Percentiles rank a stretch among this genome's conserved stretches.
Conservation (phyloP, 2,113 vertebrate species). For the Indri indri region DNA sequence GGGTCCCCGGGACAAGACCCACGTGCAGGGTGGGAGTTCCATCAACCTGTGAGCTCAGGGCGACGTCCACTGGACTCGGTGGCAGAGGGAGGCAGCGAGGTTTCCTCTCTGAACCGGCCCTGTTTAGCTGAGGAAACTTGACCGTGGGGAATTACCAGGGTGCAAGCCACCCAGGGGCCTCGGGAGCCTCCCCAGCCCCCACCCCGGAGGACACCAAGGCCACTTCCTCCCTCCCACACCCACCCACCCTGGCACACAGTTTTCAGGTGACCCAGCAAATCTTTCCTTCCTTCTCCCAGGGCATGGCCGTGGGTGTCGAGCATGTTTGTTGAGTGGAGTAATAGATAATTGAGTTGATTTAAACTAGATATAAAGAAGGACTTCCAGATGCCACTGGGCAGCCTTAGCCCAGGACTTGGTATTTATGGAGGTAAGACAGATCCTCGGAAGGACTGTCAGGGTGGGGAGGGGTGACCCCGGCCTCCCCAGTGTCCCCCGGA, state of each 20-base stretch:
- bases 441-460: background rate
- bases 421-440: background rate
- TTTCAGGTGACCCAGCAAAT: background rate
- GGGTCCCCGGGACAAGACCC: background rate
- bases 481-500: background rate
- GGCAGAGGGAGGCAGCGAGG: background rate
- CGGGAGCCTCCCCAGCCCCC: background rate
- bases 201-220: background rate
- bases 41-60: background rate
- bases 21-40: background rate
- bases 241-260: background rate
- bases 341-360: background rate
- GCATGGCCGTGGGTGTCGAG: background rate
- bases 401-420: background rate
- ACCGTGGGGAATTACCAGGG: background rate
- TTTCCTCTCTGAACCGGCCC: background rate
- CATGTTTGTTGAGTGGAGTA: background rate
- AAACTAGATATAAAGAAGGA: background rate
- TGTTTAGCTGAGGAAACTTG: slow-evolving; percentile 8
- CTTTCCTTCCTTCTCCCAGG: background rate
- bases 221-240: background rate
- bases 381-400: background rate
- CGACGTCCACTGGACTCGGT: background rate
- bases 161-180: background rate
- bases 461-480: background rate